Conservation (phyloP, 2,888 invertebrate species). For the Lapara coniferarum region DNA sequence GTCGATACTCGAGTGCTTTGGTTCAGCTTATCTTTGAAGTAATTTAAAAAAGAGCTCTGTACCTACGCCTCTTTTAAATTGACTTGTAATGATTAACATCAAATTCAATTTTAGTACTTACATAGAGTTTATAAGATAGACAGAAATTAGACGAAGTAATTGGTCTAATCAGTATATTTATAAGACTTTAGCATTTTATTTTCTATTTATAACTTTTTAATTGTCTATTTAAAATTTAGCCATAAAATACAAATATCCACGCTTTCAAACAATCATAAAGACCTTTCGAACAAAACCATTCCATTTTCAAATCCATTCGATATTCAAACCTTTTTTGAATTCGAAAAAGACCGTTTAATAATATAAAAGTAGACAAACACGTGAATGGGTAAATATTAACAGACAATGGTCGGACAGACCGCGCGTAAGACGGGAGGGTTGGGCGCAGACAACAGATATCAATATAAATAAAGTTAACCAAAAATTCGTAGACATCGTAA, state of each 20-base stretch:
- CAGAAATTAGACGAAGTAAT: too few species aligned
- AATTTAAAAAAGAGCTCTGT: constrained; percentile 12
- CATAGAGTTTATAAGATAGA: too few species aligned
- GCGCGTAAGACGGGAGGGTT: constrained; percentile 40
- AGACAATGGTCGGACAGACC: constrained; percentile 48
- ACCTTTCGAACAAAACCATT: constrained; percentile 20
- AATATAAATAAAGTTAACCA: constrained; percentile 40
- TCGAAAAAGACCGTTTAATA: constrained; percentile 19
- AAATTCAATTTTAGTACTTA: not conserved
- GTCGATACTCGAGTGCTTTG: constrained; percentile 19
- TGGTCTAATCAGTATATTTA: too few species aligned
- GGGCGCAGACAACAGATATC: constrained; percentile 28
- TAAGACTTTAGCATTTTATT: too few species aligned
- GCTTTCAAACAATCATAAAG: constrained; percentile 2
- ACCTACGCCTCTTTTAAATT: not conserved
- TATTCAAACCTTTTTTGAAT: constrained; percentile 9
- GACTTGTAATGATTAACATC: not conserved
- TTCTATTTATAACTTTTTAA: too few species aligned
- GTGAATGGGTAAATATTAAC: constrained; percentile 42
- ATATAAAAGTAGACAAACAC: constrained; percentile 35
- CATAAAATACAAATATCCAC: not conserved
- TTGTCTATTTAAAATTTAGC: not conserved
- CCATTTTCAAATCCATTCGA: constrained; percentile 34
- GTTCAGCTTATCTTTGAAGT: constrained; percentile 13
- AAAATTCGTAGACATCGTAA: constrained; percentile 29